phyloP scores from a whole-genome alignment of 2,113 vertebrate species.

The Seriola aureovittata region DNA sequence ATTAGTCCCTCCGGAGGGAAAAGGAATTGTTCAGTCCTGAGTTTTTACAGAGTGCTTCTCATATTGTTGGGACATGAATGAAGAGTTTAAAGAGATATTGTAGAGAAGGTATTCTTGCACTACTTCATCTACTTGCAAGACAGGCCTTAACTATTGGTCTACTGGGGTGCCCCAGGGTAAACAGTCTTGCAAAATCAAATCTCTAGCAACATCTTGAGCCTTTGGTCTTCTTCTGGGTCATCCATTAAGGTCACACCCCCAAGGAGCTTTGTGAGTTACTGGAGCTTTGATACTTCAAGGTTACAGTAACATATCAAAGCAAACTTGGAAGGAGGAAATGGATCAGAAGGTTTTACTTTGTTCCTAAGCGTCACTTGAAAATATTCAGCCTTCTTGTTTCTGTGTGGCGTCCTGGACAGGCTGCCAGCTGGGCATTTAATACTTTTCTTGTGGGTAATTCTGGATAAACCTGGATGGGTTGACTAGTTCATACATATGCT shows the following conservation, averaged over 20 bases:
- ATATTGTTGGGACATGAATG: not conserved
- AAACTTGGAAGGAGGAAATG: not conserved
- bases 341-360: not conserved
- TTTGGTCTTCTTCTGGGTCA: slow-evolving; percentile 10
- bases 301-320: not conserved
- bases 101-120: too few species aligned
- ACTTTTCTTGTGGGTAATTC: not conserved
- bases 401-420: too few species aligned
- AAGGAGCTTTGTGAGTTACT: too few species aligned
- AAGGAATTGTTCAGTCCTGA: not conserved
- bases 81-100: not conserved
- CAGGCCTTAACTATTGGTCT: not conserved
- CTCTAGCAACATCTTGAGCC: not conserved
- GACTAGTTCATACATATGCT: not conserved
- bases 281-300: not conserved
- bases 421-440: not conserved
- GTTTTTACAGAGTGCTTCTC: not conserved
- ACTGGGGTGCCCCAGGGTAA: too few species aligned
- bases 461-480: not conserved
- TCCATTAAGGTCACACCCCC: not conserved
- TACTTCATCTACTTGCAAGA: not conserved
- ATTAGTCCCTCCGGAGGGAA: not conserved
- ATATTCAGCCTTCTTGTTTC: not conserved
- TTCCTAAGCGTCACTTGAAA: not conserved
- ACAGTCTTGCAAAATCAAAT: too few species aligned